Percentiles rank a stretch among this genome's conserved stretches.
Conservation (phyloP, 2,888 invertebrate genomes). For the Rhodophaea formosa region DNA sequence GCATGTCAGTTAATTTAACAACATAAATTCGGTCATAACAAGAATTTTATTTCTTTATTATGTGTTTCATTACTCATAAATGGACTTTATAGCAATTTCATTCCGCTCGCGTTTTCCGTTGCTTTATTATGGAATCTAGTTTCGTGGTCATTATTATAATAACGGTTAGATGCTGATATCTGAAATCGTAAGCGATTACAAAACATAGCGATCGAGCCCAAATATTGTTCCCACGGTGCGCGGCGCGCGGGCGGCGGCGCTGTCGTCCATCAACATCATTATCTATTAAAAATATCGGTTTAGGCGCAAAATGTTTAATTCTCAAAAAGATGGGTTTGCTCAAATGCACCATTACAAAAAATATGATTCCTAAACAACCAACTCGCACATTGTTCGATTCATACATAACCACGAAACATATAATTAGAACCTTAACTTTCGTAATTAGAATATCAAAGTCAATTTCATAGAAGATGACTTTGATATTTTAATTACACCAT, state of each 20-base stretch:
- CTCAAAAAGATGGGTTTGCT: too few species aligned
- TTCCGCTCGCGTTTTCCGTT: slow-evolving; percentile 1
- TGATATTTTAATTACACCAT: too few species aligned
- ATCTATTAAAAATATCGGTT: slow-evolving; percentile 67
- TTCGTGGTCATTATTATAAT: slow-evolving; percentile 38
- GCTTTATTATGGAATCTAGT: slow-evolving; percentile 26
- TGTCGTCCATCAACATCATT: slow-evolving; percentile 79
- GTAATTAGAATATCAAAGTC: too few species aligned
- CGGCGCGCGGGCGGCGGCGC: slow-evolving; percentile 52
- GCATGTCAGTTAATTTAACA: background rate
- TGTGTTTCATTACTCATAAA: background rate
- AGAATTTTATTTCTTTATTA: background rate
- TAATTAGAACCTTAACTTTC: too few species aligned
- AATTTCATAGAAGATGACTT: too few species aligned
- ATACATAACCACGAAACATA: too few species aligned
- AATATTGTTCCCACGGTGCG: slow-evolving; percentile 76
- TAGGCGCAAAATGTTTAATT: too few species aligned
- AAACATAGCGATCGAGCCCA: slow-evolving; percentile 67
- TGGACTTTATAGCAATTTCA: slow-evolving; percentile 8
- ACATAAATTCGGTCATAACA: background rate
- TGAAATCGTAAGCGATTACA: slow-evolving; percentile 65
- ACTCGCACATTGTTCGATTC: too few species aligned
- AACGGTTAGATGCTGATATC: slow-evolving; percentile 47
- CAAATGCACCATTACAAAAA: too few species aligned
- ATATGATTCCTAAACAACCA: too few species aligned